Base-by-base conservation (phyloP, 2,888 invertebrate genomes). In the Mesorhabditis spiculigera region DNA sequence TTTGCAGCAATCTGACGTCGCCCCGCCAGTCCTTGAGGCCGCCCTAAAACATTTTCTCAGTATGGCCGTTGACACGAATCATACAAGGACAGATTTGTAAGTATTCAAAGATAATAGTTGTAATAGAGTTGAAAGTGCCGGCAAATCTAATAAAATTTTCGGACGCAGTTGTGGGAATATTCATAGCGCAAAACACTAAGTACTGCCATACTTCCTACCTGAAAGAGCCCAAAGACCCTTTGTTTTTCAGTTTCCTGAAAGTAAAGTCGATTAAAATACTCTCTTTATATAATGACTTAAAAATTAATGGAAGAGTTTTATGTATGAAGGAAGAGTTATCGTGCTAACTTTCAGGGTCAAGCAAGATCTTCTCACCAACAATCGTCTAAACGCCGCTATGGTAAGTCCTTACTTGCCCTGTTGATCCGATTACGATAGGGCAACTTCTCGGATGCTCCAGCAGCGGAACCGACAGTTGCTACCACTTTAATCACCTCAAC, bases 351-450 rank as follows among this genome's bases (percentile, higher is more conserved):
- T 28, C 28, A 28, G 28, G 28, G 28, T 3, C 1, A 28, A 28
- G 28, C 28, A 28, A 28, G 66, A 28, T 45, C 67, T 45, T 43
- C 67, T 28, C 68, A 63, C 61, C 74, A 70, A 5, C 71, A 74
- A 68, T 72, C 72, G 74, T 68, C 74, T 5, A 64, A 68, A 58
- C 67, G 69, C 69, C 67, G 67, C 58, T 68, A 65, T n/a, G 67
- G 63, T 45, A 41, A 43, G 68, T 62, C 44, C 43, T 67, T 28
- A 61, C 64, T 69, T 62, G 44, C 64, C 5, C 62, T 63, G 8
- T 65, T 63, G 4, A 68, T 44, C 43, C 67, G 28, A 63, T 43
- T 64, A 5, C 66, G 28, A 68, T 64, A 50, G 67, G 16, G 69
- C 69, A 5, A 63, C 62, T 3, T 44, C 66, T 3, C 16, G 61